These are phyloP conservation scores for Fratercula arctica DNA, from an alignment of 2,797 vertebrate species.

Conservation along the genomic window DNA sequence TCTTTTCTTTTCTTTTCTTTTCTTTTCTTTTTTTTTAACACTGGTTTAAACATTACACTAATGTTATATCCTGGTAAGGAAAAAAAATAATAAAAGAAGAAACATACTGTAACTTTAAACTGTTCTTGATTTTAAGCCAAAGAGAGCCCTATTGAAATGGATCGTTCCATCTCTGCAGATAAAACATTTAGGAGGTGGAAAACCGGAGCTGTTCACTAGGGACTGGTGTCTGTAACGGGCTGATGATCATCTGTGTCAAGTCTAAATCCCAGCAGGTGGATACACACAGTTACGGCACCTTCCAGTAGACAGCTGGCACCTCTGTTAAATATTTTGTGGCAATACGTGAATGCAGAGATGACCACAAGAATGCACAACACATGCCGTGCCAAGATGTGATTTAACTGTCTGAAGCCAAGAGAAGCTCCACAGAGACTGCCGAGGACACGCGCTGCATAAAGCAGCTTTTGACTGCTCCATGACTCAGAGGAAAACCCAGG, in stretches of 20 bases:
- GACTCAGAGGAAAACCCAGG: conserved; percentile 37
- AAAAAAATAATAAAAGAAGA: neutral
- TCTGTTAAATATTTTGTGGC: neutral
- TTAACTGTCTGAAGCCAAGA: neutral
- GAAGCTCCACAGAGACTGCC: neutral
- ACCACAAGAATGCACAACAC: neutral
- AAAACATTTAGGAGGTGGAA: neutral
- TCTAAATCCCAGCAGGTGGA: neutral
- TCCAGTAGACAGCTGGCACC: neutral
- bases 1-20: no score
- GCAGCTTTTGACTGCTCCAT: neutral
- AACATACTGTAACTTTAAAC: neutral
- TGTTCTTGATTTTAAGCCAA: neutral
- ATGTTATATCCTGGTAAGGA: neutral
- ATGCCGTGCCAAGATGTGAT: neutral
- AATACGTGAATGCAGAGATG: neutral
- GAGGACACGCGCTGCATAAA: neutral
- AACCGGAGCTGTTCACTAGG: fast-evolving
- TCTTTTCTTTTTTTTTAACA: neutral
- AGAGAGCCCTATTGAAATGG: neutral
- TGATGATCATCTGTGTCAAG: neutral
- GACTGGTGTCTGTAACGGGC: neutral
- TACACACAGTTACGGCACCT: neutral
- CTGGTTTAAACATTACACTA: neutral
- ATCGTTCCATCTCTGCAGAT: neutral